Evolutionary conservation across 2,797 vertebrate genomes (phyloP).

Genomic region (Mionectes olivaceus): DNA sequence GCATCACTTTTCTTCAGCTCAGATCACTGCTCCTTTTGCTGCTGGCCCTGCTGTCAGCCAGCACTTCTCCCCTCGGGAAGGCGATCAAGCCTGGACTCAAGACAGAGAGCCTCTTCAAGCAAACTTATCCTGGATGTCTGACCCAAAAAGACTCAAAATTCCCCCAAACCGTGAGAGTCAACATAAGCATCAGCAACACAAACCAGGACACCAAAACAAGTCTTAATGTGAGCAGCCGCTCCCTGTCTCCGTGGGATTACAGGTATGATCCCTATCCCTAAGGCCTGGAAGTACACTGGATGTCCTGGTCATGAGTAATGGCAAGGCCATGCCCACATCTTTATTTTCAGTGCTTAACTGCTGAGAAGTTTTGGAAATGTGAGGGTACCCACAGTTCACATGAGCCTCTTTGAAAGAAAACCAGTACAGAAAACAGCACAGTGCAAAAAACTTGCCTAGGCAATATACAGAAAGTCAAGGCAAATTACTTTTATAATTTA

Average conservation of each 20-base stretch:
- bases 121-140: constrained; percentile 3
- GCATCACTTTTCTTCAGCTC: not conserved
- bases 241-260: constrained; percentile 77
- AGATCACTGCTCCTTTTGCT: constrained; percentile 28
- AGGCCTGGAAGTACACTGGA: not conserved
- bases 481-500: not conserved
- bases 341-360: not conserved
- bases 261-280: constrained; percentile 35
- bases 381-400: not conserved
- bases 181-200: constrained; percentile 39
- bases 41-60: not conserved
- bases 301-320: not conserved
- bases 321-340: fast-evolving
- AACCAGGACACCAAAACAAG: not conserved
- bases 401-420: not conserved
- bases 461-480: not conserved
- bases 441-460: not conserved
- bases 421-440: not conserved
- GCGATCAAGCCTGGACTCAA: not conserved
- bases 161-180: constrained; percentile 68
- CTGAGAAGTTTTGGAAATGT: not conserved
- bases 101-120: not conserved
- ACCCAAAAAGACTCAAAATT: constrained; percentile 21
- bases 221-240: constrained; percentile 62
- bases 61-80: not conserved